Evolutionary conservation across 2,797 vertebrate species (phyloP), one percentile per base, ranked within the genome.

Genomic region (Amblyopsis hoosieri): DNA sequence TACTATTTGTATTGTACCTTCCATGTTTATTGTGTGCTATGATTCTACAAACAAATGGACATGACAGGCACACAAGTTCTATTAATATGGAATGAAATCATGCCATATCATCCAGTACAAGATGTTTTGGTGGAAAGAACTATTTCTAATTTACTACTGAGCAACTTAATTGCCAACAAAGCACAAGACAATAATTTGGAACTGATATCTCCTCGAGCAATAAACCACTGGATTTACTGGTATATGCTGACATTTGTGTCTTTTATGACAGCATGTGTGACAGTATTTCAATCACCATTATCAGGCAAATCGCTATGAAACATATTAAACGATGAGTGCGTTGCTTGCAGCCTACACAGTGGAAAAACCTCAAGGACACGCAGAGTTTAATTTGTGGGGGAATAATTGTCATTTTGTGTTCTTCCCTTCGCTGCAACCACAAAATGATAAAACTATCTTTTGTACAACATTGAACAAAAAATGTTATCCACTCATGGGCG

Each of bases 391-490:
- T 55, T 53, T 54, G 2, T 46, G 3, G 17, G 11, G 56, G 12
- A 4, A 50, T 53, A 57, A 33, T 13, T 70, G 45, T 53, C 19
- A 54, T 23, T 62, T 33, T 9, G 14, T 47, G 9, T 45, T 67
- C 11, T 58, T 23, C 53, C 17, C 7, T 17, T 47, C 19, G 57
- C 5, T 52, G 4, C 5, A 14, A 60, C 31, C 23, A 51, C 15
- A n/a, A 59, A 46, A 47, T 14, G 19, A 57, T 54, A 14, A 69
- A 51, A 60, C 47, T 60, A 78, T 66, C 53, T 80, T 37, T 0
- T 12, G 54, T 11, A 17, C 60, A 23, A 62, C 53, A 60, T 50
- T 37, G 50, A 70, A 60, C 9, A 8, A 53, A 67, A 37, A 12
- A 37, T 64, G 17, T 48, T 59, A 52, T 66, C 17, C 54, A 23